phyloP scores from a whole-genome alignment of 2,797 vertebrate genomes.

The Simalia tracyae region DNA sequence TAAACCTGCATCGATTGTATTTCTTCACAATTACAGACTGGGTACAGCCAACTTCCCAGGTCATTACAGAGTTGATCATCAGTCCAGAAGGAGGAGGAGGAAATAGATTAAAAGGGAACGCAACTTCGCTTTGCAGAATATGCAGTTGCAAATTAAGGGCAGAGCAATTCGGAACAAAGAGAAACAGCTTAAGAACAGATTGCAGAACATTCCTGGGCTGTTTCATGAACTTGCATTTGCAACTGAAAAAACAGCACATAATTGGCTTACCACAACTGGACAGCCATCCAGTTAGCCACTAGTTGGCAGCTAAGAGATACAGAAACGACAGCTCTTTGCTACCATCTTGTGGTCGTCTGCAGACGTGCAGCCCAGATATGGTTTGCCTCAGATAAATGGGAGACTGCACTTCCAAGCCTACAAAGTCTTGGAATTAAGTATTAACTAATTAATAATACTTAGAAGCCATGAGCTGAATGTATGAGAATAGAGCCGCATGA shows the following conservation, averaged over 20 bases:
- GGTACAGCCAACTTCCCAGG: constrained; percentile 50
- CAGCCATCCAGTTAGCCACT: not conserved
- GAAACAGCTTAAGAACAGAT: not conserved
- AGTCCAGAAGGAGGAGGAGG: not conserved
- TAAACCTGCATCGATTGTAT: constrained; percentile 66
- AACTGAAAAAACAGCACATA: not conserved
- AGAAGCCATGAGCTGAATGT: not conserved
- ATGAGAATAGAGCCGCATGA: not conserved
- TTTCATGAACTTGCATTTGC: not conserved
- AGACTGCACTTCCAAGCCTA: not conserved
- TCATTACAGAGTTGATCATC: constrained; percentile 10
- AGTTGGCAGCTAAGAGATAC: not conserved
- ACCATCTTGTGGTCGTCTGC: not conserved
- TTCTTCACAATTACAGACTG: constrained; percentile 59
- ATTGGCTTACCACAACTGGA: not conserved
- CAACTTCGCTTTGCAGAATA: not conserved
- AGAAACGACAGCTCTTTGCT: not conserved
- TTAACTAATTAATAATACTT: not conserved
- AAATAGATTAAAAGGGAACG: not conserved
- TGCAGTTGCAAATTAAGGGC: constrained; percentile 6
- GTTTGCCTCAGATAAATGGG: not conserved
- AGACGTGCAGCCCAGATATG: not conserved
- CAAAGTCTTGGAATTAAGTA: not conserved
- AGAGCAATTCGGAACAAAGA: not conserved
- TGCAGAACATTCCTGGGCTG: not conserved